Evolutionary conservation across 2,888 invertebrate genomes (phyloP), one percentile per base, ranked within the genome.

Genomic region (Caenorhabditis uteleia): DNA sequence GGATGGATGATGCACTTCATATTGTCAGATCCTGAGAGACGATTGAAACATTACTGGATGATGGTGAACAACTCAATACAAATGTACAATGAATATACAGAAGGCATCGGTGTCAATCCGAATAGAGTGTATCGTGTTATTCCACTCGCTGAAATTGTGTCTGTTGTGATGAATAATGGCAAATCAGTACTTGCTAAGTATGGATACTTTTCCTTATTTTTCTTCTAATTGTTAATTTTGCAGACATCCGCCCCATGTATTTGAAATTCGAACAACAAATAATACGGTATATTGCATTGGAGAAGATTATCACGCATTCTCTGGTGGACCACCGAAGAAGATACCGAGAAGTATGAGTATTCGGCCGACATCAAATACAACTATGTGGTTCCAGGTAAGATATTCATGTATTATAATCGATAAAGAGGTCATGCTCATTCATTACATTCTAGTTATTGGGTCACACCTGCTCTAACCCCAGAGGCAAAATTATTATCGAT

Each of bases 1-100:
- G 65, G 65, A 18, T 83, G 83, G 83, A 70, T 84, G 70, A 75
- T 84, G n/a, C 83, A 83, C 47, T 80, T 78, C 59, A 59, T 75
- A 27, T 40, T 74, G 23, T 60, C 65, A 1, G 75, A 80, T 26
- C 76, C 79, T 5, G 78, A 79, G 18, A 62, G 79, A 14, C 67
- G 82, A 29, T 74, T 83, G 1, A 69, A 78, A 40, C 82, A 83
- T 55, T 84, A 83, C 51, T 83, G 83, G 83, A 61, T 80, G 43
- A 68, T 83, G 49, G 60, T 68, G 20, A 74, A 78, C 57, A 74
- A 78, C 48, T 70, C 67, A 29, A 75, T 83, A 43, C 65, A 67
- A 29, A 58, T 83, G 55, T 83, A 79, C 67, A 78, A 80, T 53
- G 82, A 83, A 50, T 77, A 77, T 50, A 75, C 67, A 21, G 78